phyloP scores from a whole-genome alignment of 30 jellyfish, hydroid and myxozoan genomes.

The Clytia hemisphaerica region DNA sequence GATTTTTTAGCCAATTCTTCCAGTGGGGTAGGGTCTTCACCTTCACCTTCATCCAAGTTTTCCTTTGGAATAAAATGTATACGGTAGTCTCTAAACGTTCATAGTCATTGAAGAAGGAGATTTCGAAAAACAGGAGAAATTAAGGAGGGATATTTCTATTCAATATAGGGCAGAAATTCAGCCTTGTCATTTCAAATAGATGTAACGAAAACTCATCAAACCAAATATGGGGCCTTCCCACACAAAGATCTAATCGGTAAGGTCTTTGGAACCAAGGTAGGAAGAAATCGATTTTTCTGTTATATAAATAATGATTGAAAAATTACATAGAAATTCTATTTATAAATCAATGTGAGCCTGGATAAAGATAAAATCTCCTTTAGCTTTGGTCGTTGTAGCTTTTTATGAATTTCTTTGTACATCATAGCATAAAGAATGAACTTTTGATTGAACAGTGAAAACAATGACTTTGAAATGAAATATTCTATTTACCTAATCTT shows the following conservation, averaged over 20 bases:
- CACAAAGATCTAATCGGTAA: constrained; percentile 75
- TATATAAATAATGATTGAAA: not conserved
- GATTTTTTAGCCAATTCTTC: too few relatives aligned
- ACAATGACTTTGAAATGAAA: not conserved
- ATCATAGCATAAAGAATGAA: not conserved
- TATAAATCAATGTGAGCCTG: too few relatives aligned
- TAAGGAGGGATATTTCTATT: not conserved
- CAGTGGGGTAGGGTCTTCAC: too few relatives aligned
- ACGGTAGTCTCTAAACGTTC: too few relatives aligned
- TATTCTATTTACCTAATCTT: not conserved
- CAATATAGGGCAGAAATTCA: constrained; percentile 46
- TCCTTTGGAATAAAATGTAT: too few relatives aligned
- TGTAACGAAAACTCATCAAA: constrained; percentile 44
- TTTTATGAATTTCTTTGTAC: not conserved
- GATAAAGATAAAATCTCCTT: too few relatives aligned
- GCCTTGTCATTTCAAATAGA: constrained; percentile 42
- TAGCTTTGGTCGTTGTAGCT: too few relatives aligned
- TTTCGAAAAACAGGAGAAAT: too few relatives aligned
- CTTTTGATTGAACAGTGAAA: not conserved
- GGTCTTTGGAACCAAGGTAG: constrained; percentile 81
- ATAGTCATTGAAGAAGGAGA: too few relatives aligned
- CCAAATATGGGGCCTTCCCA: constrained; percentile 87
- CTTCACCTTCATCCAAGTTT: too few relatives aligned
- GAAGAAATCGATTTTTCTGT: not conserved
- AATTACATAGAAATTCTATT: not conserved